phyloP scores from a whole-genome alignment of 2,113 vertebrate species.

The Muntiacus reevesi region DNA sequence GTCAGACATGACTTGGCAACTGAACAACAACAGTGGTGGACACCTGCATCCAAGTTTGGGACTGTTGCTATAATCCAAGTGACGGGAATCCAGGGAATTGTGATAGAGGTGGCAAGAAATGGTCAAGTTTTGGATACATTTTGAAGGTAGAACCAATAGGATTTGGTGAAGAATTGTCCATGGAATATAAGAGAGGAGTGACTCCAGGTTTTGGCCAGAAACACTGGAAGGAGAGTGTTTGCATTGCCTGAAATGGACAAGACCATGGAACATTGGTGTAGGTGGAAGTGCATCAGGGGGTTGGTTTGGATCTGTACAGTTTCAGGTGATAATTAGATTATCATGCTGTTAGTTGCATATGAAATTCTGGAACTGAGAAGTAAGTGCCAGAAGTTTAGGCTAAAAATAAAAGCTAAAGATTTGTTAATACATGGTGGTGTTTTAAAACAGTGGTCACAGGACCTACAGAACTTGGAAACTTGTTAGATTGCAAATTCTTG shows the following conservation, averaged over 20 bases:
- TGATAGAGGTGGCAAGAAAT: accelerated
- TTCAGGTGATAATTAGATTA: neutral
- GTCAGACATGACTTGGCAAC: neutral
- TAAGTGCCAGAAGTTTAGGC: no score
- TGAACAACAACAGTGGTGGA: neutral
- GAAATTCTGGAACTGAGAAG: neutral
- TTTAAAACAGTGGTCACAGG: neutral
- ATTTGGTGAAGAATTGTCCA: accelerated
- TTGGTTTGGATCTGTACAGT: neutral
- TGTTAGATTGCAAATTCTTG: neutral
- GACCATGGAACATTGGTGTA: accelerated
- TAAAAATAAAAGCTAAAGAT: no score
- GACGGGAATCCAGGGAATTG: accelerated
- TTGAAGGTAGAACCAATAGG: neutral
- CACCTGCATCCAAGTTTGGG: accelerated
- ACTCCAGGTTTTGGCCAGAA: neutral
- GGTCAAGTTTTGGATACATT: no score
- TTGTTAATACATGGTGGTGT: neutral
- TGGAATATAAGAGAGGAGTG: no score
- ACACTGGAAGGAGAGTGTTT: neutral
- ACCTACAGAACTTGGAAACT: no score
- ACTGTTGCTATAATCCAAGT: accelerated
- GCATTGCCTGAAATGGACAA: neutral
- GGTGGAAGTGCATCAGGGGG: accelerated
- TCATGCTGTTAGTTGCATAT: accelerated